A percentile compares a stretch with the other conserved stretches of the same genome.
Conservation (phyloP, 2,113 vertebrate species). For the Pyrgilauda ruficollis region DNA sequence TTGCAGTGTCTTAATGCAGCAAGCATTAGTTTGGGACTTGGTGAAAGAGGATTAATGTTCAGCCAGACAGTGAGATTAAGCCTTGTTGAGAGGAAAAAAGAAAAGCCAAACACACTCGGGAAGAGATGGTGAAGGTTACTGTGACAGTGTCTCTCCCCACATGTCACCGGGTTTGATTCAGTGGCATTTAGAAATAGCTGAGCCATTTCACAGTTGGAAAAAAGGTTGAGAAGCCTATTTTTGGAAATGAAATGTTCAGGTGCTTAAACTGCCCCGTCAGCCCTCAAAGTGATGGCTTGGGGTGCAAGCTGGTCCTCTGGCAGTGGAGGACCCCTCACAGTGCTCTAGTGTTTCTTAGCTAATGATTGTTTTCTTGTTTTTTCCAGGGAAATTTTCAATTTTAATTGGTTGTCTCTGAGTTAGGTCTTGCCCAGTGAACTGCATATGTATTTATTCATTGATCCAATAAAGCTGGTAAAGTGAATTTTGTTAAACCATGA, state of each 20-base stretch:
- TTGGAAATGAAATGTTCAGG: not conserved
- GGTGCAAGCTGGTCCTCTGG: not conserved
- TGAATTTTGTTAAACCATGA: not conserved
- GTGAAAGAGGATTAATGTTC: conserved; percentile 69
- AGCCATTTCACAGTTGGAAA: not conserved
- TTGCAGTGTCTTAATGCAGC: conserved; percentile 66
- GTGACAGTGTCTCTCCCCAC: not conserved
- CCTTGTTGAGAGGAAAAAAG: conserved; percentile 17
- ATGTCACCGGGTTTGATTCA: not conserved
- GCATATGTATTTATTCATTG: not conserved
- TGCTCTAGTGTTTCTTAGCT: not conserved
- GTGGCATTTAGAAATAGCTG: conserved; percentile 14
- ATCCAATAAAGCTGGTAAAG: not conserved
- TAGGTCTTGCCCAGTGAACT: not conserved
- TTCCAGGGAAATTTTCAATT: not conserved
- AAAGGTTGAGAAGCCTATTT: not conserved
- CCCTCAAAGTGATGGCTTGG: not conserved
- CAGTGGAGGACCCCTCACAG: not conserved
- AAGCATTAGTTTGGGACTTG: conserved; percentile 35
- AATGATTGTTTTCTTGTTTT: not conserved
- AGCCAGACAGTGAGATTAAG: conserved; percentile 72
- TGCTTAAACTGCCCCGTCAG: not conserved
- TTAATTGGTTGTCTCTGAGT: not conserved
- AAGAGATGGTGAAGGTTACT: conserved; percentile 29
- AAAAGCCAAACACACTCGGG: conserved; percentile 27